Percentiles rank a stretch among this genome's conserved stretches.
These are phyloP conservation scores for Sternotherus odoratus DNA, from an alignment of 2,797 vertebrate genomes.

Conservation along the genomic window DNA sequence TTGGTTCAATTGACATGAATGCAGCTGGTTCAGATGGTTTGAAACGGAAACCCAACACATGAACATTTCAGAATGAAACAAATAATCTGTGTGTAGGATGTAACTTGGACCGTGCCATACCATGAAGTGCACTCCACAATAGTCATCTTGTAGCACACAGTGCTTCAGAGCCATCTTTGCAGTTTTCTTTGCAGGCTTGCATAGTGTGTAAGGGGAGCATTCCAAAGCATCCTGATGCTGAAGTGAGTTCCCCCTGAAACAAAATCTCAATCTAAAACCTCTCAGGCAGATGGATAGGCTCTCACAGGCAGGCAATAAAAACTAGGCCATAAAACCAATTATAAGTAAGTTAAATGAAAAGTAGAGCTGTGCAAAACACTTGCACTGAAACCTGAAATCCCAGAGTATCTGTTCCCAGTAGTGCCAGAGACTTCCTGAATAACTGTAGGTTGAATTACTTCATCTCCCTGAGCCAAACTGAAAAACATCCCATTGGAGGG, in stretches of 20 bases:
- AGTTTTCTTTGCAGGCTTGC: not conserved
- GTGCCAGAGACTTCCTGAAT: not conserved
- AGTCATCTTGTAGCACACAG: rapidly evolving
- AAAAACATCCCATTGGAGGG: not conserved
- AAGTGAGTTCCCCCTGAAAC: not conserved
- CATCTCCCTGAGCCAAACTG: not conserved
- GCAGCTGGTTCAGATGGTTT: not conserved
- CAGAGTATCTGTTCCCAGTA: not conserved
- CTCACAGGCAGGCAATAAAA: not conserved
- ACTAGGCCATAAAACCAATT: not conserved
- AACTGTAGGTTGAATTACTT: not conserved
- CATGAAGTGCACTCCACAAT: not conserved
- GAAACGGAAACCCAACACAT: rapidly evolving
- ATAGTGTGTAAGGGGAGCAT: not conserved
- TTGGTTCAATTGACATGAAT: not conserved
- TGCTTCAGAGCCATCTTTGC: not conserved
- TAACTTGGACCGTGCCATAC: not conserved
- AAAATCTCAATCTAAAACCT: not conserved
- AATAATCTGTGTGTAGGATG: rapidly evolving
- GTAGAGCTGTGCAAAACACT: rapidly evolving
- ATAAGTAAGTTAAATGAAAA: not conserved
- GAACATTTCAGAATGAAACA: not conserved
- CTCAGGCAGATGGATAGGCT: not conserved
- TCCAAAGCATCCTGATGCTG: not conserved
- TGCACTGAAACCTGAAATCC: not conserved